Percentiles rank a stretch among this genome's conserved stretches.
Evolutionary conservation across 2,888 invertebrate species (phyloP).

Genomic region (Nephrocerus scutellatus): DNA sequence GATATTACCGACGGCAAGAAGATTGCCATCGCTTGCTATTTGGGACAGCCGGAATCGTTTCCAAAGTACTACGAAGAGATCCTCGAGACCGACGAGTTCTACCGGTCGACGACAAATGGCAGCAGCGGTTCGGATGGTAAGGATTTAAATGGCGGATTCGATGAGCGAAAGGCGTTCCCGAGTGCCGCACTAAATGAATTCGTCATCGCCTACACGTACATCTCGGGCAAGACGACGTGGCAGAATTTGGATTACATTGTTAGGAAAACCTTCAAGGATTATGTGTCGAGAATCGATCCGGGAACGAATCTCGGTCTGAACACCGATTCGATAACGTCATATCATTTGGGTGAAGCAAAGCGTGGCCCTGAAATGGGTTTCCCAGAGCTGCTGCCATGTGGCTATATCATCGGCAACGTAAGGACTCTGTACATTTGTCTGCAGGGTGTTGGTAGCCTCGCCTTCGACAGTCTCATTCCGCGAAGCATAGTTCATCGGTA

Average conservation of each 20-base stretch:
- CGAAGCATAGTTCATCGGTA: conserved; percentile 93
- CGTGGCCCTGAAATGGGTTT: conserved; percentile 71
- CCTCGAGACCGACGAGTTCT: conserved; percentile 59
- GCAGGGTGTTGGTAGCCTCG: conserved; percentile 76
- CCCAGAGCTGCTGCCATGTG: conserved; percentile 88
- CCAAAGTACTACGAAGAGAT: conserved; percentile 61
- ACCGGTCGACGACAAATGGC: conserved; percentile 44
- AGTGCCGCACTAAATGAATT: conserved; percentile 63
- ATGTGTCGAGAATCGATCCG: conserved; percentile 86
- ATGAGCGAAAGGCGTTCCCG: conserved; percentile 51
- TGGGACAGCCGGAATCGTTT: conserved; percentile 76
- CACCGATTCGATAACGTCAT: conserved; percentile 85
- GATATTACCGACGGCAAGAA: conserved; percentile 77
- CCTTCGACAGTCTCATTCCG: conserved; percentile 93
- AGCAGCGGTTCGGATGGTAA: conserved; percentile 50
- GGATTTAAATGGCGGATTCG: conserved; percentile 26
- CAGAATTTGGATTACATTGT: conserved; percentile 88
- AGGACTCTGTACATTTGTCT: conserved; percentile 84
- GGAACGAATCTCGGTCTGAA: conserved; percentile 77
- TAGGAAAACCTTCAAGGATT: conserved; percentile 88
- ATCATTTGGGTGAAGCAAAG: conserved; percentile 86
- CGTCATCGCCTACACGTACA: conserved; percentile 79
- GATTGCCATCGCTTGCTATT: conserved; percentile 79
- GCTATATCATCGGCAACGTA: conserved; percentile 84
- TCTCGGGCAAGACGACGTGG: conserved; percentile 92